These are phyloP conservation scores for Chloroclysta siterata DNA, from an alignment of 2,888 invertebrate species.

Conservation along the genomic window DNA sequence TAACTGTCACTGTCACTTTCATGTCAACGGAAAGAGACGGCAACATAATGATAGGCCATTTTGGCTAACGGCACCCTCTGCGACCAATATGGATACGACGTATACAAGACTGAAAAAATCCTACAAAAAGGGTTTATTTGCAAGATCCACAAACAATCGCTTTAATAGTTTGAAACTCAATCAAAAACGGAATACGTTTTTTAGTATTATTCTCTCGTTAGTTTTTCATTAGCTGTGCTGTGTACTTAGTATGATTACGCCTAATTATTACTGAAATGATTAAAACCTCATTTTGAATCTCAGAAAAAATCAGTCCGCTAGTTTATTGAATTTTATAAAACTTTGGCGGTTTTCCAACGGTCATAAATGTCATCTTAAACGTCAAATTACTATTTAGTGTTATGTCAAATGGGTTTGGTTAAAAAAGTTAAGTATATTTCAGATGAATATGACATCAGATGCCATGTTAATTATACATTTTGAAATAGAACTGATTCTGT, in stretches of 20 bases:
- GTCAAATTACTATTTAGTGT: slow-evolving; percentile 26
- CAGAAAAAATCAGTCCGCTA: slow-evolving; percentile 80
- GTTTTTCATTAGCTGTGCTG: slow-evolving; percentile 83
- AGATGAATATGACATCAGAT: slow-evolving; percentile 10
- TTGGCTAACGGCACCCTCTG: no score
- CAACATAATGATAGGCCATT: no score
- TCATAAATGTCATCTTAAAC: slow-evolving; percentile 34
- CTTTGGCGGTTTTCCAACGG: slow-evolving; percentile 56
- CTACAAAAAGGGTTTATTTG: no score
- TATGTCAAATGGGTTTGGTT: slow-evolving; percentile 17
- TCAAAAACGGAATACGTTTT: slow-evolving; percentile 59
- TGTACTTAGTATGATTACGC: slow-evolving; percentile 76
- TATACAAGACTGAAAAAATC: no score
- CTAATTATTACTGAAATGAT: slow-evolving; percentile 54
- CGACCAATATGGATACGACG: no score
- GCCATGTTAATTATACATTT: slow-evolving; percentile 4
- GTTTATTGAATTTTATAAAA: slow-evolving; percentile 65
- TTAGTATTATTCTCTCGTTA: slow-evolving; percentile 76
- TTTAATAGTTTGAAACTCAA: slow-evolving; percentile 57
- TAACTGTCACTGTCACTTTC: no score
- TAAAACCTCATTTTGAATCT: slow-evolving; percentile 59
- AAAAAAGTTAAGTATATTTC: slow-evolving; percentile 5
- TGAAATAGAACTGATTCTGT: not conserved
- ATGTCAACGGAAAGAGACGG: no score
- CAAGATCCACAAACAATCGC: no score